Conservation (phyloP, 1,140 invertebrate genomes). For the Leptinotarsa defecta region DNA sequence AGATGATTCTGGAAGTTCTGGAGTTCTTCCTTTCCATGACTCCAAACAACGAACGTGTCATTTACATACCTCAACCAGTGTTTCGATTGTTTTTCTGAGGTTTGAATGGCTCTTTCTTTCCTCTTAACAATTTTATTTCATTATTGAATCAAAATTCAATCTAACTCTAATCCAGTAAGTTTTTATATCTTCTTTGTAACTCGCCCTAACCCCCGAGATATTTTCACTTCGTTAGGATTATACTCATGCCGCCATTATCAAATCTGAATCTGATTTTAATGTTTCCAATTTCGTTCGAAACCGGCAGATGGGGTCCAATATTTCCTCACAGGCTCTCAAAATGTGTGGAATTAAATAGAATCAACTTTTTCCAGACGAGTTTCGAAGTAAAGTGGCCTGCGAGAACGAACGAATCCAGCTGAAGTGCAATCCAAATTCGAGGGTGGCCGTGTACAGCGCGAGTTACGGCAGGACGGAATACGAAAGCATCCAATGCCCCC, state of each 20-base stretch:
- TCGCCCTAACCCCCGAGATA: too few species aligned
- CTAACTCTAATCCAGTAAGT: too few species aligned
- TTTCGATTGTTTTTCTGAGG: too few species aligned
- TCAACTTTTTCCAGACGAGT: constrained; percentile 73
- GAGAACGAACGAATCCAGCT: constrained; percentile 85
- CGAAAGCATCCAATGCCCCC: constrained; percentile 86
- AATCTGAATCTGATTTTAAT: constrained; percentile 6
- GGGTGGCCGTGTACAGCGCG: constrained; percentile 89
- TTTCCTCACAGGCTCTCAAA: neutral
- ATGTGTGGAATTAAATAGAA: constrained; percentile 21
- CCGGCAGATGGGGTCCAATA: neutral
- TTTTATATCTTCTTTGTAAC: too few species aligned
- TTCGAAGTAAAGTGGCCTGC: constrained; percentile 87
- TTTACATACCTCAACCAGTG: too few species aligned
- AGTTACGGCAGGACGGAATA: constrained; percentile 87
- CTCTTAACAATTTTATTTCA: too few species aligned
- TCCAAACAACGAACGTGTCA: too few species aligned
- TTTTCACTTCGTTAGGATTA: too few species aligned
- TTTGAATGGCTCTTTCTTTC: too few species aligned
- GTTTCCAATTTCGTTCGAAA: constrained; percentile 7
- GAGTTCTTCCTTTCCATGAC: too few species aligned
- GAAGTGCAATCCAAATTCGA: constrained; percentile 77
- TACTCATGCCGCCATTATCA: neutral
- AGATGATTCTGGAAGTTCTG: too few species aligned
- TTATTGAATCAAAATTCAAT: too few species aligned